A percentile compares a stretch with the other conserved stretches of the same genome.
These are phyloP conservation scores for Lasius fuliginosus DNA, from an alignment of 2,888 invertebrate genomes.

Conservation along the genomic window DNA sequence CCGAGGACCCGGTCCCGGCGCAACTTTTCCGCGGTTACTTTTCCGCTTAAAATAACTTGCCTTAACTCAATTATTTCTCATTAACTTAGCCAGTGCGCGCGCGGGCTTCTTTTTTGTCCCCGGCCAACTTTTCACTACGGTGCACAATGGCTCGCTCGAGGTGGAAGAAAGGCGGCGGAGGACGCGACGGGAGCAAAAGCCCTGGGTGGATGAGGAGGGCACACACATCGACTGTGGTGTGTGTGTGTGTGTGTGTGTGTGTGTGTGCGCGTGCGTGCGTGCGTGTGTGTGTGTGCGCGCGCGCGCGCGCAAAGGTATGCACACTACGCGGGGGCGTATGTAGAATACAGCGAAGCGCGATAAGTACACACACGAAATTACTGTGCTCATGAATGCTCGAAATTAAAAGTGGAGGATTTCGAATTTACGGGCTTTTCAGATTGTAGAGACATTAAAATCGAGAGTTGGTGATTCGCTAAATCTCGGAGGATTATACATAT, in stretches of 20 bases:
- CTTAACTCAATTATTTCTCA: slow-evolving; percentile 77
- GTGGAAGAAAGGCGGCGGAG: slow-evolving; percentile 38
- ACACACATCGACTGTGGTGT: not conserved
- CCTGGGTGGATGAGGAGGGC: not conserved
- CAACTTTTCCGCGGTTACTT: slow-evolving; percentile 72
- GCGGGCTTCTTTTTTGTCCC: slow-evolving; percentile 66
- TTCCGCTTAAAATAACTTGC: slow-evolving; percentile 77
- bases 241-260: too few relatives aligned
- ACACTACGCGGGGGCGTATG: slow-evolving; percentile 27
- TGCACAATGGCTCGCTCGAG: slow-evolving; percentile 41
- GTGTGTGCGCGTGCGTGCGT: not conserved
- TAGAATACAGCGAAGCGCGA: slow-evolving; percentile 42
- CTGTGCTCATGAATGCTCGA: slow-evolving; percentile 38
- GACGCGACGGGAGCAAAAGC: not conserved
- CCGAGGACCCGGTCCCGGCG: slow-evolving; percentile 21
- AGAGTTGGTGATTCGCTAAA: not conserved
- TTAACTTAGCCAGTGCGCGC: slow-evolving; percentile 67
- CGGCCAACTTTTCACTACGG: slow-evolving; percentile 59
- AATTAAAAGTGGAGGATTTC: slow-evolving; percentile 42
- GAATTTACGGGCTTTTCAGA: not conserved
- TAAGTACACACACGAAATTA: slow-evolving; percentile 47
- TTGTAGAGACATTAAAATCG: slow-evolving; percentile 15
- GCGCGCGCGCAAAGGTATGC: not conserved
- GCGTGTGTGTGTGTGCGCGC: too few relatives aligned
- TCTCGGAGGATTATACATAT: not conserved